Base-by-base conservation (phyloP, 2,797 vertebrate genomes). In the Pangasius macronema region DNA sequence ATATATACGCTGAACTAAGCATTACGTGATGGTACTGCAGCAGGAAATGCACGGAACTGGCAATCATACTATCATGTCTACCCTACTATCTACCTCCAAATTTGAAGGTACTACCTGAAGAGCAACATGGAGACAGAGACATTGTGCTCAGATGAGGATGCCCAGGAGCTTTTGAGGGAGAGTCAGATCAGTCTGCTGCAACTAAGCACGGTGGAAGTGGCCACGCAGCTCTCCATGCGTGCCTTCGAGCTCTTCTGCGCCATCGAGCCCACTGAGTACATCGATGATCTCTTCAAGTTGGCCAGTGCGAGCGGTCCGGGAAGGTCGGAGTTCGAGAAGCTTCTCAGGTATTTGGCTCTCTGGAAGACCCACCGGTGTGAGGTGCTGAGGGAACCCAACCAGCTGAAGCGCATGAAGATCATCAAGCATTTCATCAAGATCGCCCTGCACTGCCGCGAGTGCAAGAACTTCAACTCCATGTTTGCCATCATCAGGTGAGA, bases 401-500 rank as follows among this genome's bases (percentile, higher is more conserved):
- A 99, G 92, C 95, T 99, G 51, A 99, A 99, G 90, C 97, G 98
- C 90, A 99, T 99, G 98, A 99, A 99, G 95, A 99, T 96, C 83
- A 92, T 99, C 91, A 99, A 99, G 92, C 99, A 99, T 94, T 99
- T 99, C 93, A 97, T 99, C 94, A 99, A 99, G 94, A 99, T 99
- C 85, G 99, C 98, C 0, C 94, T 99, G 55, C 98, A 99, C 93
- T 99, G 99, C 92, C 95, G 98, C 88, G 99, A 99, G 91, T 99
- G 98, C 97, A 99, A 99, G 95, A 99, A 99, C 95, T 99, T 99
- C 94, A 99, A 98, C 95, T 99, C 99, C 0, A 99, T 99, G 98
- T 99, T 99, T 91, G 98, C 99, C 89, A 99, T 99, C 92, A 99
- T 99, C 94, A 99, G 99, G 99, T 99, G 94, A 94, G 91, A 77